Evolutionary conservation across 2,888 invertebrate genomes (phyloP).

Genomic region (Dynastes hyllus): DNA sequence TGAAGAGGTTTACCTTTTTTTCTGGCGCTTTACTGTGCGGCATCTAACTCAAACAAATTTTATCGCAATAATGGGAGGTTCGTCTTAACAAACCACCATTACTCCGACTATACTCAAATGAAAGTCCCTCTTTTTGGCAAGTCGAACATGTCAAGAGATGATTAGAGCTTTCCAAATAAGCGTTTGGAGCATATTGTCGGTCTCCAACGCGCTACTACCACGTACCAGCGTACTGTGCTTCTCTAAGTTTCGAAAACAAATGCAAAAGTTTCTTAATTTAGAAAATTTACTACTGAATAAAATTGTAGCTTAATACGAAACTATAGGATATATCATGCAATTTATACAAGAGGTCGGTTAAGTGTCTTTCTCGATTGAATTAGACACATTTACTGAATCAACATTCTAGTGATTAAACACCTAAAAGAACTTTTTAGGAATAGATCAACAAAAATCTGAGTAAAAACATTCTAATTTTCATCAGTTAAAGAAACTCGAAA

Average conservation of each 20-base stretch:
- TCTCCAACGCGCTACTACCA: background rate
- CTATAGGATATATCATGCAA: too few relatives aligned
- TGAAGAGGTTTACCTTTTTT: slow-evolving; percentile 5
- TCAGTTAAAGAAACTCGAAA: too few relatives aligned
- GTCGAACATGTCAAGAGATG: too few relatives aligned
- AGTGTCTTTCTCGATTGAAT: too few relatives aligned
- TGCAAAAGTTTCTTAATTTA: slow-evolving; percentile 16
- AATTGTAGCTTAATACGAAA: background rate
- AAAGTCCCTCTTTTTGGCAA: slow-evolving; percentile 40
- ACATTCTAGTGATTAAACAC: too few relatives aligned
- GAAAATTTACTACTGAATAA: background rate
- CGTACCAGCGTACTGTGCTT: background rate
- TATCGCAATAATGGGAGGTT: slow-evolving; percentile 34
- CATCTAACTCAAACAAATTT: slow-evolving; percentile 38
- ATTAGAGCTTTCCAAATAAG: slow-evolving; percentile 29
- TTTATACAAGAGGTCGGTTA: too few relatives aligned
- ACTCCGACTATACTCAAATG: slow-evolving; percentile 42
- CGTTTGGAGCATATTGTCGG: background rate
- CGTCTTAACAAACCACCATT: slow-evolving; percentile 21
- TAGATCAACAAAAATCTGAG: too few relatives aligned
- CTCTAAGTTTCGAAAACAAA: background rate
- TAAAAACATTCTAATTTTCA: too few relatives aligned
- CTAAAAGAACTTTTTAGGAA: too few relatives aligned
- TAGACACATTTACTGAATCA: too few relatives aligned
- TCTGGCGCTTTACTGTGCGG: slow-evolving; percentile 10